Base-by-base conservation (phyloP, 2,888 invertebrate species). In the Bedellia somnulentella region DNA sequence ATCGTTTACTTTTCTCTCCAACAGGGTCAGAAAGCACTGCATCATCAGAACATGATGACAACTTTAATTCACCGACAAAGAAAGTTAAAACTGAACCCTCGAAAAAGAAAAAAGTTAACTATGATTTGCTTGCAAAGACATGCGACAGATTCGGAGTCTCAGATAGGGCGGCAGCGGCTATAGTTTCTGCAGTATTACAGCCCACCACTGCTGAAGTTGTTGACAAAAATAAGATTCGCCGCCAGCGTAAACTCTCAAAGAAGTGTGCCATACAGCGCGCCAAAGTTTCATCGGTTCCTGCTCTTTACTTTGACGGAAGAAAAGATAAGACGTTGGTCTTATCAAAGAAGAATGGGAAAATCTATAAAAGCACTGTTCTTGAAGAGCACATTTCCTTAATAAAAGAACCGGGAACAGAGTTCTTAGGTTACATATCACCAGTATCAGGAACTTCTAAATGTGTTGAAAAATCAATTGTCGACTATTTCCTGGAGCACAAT, bases 401-500 rank as follows among this genome's bases (percentile, higher is more conserved):
- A 22, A 15, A 35, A 32, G 40, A 37, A 25, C 40, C 38, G n/a
- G 36, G 21, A 5, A 35, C 35, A n/a, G 30, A 16, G 17, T 40
- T 37, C 25, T 15, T 39, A 15, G 32, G 32, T 22, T 21, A 36
- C 29, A 18, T 31, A 2, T 24, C 22, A n/a, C 32, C 32, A 9
- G n/a, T 8, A 10, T 24, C 17, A 8, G 22, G 17, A 8, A 2
- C 11, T 8, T 16, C 33, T n/a, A 35, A 33, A 30, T 15, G 8
- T 9, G 29, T 36, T 10, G 18, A n/a, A 16, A 29, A 5, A 10
- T 12, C 24, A 14, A 36, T 31, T 5, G 17, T 10, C 5, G 9
- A 6, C 3, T 36, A 17, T 16, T 27, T 34, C 4, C 10, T 18
- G 6, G 4, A 14, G 12, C 12, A 36, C 25, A 27, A 27, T n/a